Evolutionary conservation across 2,113 vertebrate species (phyloP).

Genomic region (Semnopithecus entellus): DNA sequence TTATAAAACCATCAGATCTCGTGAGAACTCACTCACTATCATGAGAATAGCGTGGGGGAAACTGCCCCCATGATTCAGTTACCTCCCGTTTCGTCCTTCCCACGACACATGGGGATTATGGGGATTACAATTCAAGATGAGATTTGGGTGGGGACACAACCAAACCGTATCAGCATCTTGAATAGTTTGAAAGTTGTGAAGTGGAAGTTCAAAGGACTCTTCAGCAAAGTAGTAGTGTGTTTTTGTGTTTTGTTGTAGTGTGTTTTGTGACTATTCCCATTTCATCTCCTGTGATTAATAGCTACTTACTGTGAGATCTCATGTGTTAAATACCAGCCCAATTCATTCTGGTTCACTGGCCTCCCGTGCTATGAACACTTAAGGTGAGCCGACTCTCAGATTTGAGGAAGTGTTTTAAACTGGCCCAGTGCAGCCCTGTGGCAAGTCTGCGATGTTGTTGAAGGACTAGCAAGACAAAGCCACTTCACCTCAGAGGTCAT

Average conservation of each 20-base stretch:
- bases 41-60: no score
- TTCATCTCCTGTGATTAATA: neutral
- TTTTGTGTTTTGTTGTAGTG: neutral
- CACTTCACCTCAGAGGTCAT: no score
- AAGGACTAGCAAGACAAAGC: neutral
- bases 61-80: no score
- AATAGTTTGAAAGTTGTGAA: neutral
- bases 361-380: neutral
- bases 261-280: neutral
- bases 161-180: neutral
- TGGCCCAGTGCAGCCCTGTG: neutral
- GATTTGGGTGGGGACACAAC: no score
- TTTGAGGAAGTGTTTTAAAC: no score
- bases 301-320: neutral
- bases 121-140: no score
- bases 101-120: no score
- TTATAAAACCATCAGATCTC: no score
- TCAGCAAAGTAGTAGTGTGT: neutral
- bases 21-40: no score
- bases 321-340: neutral
- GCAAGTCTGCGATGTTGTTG: neutral
- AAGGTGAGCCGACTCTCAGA: neutral
- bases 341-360: neutral
- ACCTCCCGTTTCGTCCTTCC: no score
- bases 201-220: neutral